phyloP scores from a whole-genome alignment of 1,140 invertebrate species.

The Charaxes varanes region DNA sequence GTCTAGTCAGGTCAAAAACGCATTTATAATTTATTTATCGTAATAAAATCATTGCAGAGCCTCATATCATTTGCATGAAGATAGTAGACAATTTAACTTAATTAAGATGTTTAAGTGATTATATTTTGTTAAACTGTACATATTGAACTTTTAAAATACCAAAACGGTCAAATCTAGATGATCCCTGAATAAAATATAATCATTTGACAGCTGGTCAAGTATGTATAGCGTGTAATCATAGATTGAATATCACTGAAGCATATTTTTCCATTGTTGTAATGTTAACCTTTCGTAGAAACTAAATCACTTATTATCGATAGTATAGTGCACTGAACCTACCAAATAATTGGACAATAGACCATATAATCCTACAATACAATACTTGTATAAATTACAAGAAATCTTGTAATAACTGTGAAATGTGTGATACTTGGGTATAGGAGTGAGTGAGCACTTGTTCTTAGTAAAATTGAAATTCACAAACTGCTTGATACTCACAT shows the following conservation, averaged over 20 bases:
- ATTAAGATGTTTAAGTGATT: constrained; percentile 6
- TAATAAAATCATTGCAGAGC: constrained; percentile 14
- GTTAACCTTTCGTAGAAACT: constrained; percentile 43
- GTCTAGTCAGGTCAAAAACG: constrained; percentile 57
- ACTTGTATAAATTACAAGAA: background rate
- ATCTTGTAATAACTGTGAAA: constrained; percentile 9
- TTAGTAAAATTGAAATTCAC: no score
- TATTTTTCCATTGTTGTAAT: constrained; percentile 60
- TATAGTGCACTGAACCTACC: constrained; percentile 27
- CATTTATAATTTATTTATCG: constrained; percentile 67
- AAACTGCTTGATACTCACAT: no score
- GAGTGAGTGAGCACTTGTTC: no score
- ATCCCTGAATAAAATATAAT: constrained; percentile 10
- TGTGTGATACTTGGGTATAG: constrained; percentile 22
- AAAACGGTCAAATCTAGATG: background rate
- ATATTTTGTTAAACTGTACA: constrained; percentile 2
- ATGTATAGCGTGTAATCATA: constrained; percentile 39
- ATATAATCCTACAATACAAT: constrained; percentile 3
- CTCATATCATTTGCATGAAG: constrained; percentile 61
- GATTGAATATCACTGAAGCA: constrained; percentile 38
- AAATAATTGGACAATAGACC: constrained; percentile 20
- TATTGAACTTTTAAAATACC: background rate
- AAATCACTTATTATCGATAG: constrained; percentile 23
- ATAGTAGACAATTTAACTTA: constrained; percentile 25
- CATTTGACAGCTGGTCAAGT: constrained; percentile 19